phyloP scores from a whole-genome alignment of 2,797 vertebrate genomes.

The Sitta carolinensis region DNA sequence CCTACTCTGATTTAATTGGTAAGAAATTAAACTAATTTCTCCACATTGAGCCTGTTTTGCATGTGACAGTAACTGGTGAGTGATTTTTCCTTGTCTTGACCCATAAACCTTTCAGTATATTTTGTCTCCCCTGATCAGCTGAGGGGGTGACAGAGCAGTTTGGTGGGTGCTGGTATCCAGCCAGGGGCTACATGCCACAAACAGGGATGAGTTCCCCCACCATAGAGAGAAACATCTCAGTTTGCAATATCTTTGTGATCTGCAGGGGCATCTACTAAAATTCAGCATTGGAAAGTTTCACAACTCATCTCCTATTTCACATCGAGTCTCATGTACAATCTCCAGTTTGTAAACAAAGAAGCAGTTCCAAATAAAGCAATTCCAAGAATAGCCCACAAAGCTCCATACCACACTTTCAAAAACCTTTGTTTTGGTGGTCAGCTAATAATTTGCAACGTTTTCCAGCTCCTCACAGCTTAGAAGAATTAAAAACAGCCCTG shows the following conservation, averaged over 20 bases:
- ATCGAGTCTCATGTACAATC: background rate
- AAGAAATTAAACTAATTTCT: background rate
- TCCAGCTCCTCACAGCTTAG: background rate
- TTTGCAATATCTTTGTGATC: background rate
- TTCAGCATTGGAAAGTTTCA: background rate
- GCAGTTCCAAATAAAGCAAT: background rate
- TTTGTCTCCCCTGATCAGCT: background rate
- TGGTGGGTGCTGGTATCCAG: background rate
- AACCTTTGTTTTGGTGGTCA: background rate
- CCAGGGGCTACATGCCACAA: background rate
- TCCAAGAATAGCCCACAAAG: background rate
- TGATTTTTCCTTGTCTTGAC: background rate
- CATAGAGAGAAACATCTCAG: rapidly evolving
- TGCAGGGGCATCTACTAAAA: background rate
- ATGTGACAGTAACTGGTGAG: background rate
- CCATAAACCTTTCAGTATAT: rapidly evolving
- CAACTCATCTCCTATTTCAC: background rate
- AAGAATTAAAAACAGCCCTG: background rate
- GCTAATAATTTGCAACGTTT: background rate
- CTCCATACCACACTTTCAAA: background rate
- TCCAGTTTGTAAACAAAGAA: background rate
- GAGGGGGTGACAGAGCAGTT: background rate
- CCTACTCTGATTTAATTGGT: background rate
- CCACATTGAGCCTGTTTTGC: background rate
- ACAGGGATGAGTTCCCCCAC: background rate